Evolutionary conservation across 2,113 vertebrate genomes (phyloP).

Genomic region (Craseonycteris thonglongyai): DNA sequence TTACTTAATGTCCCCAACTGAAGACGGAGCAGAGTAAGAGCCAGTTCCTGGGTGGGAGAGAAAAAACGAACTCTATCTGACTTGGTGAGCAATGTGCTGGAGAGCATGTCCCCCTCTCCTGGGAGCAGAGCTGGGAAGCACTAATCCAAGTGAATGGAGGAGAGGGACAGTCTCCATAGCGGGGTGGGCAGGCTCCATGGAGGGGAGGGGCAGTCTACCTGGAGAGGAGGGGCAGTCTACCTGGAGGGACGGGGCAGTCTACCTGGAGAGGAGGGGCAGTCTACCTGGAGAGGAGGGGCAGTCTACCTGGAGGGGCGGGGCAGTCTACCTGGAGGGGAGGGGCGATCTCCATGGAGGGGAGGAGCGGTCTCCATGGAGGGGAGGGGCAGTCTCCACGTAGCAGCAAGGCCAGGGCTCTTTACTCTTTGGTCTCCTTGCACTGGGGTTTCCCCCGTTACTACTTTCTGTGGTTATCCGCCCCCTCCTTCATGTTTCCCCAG

Average conservation of each 20-base stretch:
- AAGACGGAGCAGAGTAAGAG: not conserved
- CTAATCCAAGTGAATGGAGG: not conserved
- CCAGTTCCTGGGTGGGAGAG: not conserved
- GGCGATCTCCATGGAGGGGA: not conserved
- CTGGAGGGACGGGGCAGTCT: too few species aligned
- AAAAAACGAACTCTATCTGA: not conserved
- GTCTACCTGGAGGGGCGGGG: not conserved
- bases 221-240: not conserved
- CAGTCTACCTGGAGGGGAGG: not conserved
- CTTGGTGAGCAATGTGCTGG: not conserved
- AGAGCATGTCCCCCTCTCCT: not conserved
- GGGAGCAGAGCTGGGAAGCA: not conserved
- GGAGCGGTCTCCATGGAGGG: rapidly evolving
- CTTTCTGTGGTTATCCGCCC: not conserved
- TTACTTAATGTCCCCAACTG: not conserved
- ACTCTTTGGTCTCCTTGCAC: too few species aligned
- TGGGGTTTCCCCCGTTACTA: not conserved
- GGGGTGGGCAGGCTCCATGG: rapidly evolving
- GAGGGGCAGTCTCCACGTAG: rapidly evolving
- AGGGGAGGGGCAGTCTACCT: too few species aligned
- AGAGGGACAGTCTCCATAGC: not conserved
- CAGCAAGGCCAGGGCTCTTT: not conserved
- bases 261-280: too few species aligned
- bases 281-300: not conserved
- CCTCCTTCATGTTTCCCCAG: not conserved